Evolutionary conservation across 2,113 vertebrate genomes (phyloP).

Genomic region (Hiodon tergisus): DNA sequence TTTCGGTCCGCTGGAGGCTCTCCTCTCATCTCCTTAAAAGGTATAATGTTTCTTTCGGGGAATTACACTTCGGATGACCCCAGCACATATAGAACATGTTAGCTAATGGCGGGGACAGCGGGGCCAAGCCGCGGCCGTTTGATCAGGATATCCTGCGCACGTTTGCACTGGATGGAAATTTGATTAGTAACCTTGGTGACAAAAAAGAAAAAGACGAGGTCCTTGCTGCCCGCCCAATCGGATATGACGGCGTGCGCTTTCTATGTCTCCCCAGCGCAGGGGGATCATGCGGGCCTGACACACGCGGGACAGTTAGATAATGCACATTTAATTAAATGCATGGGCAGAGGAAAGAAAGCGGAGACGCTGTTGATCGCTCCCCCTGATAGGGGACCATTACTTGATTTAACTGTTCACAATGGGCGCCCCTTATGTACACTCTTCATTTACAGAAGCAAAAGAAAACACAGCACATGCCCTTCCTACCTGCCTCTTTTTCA

Average conservation of each 20-base stretch:
- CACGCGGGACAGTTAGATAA: slow-evolving; percentile 46
- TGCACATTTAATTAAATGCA: slow-evolving; percentile 49
- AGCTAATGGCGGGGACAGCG: slow-evolving; percentile 78
- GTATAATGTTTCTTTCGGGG: slow-evolving; percentile 85
- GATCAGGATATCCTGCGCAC: slow-evolving; percentile 84
- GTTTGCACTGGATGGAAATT: slow-evolving; percentile 83
- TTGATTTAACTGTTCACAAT: slow-evolving; percentile 36
- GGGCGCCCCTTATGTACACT: not conserved
- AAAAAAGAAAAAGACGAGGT: slow-evolving; percentile 71
- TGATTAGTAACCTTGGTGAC: slow-evolving; percentile 91
- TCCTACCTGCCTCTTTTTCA: not conserved
- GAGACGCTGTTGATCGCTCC: slow-evolving; percentile 27
- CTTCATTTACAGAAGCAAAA: slow-evolving; percentile 6
- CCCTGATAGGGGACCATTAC: slow-evolving; percentile 43
- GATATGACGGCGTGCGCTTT: slow-evolving; percentile 77
- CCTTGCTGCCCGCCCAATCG: slow-evolving; percentile 71
- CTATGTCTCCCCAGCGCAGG: slow-evolving; percentile 56
- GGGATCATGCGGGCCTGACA: slow-evolving; percentile 35
- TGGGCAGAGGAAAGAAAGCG: slow-evolving; percentile 19
- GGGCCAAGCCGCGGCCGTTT: slow-evolving; percentile 76
- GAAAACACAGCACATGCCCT: not conserved
- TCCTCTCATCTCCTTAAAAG: slow-evolving; percentile 52
- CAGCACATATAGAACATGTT: slow-evolving; percentile 85
- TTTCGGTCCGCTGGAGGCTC: slow-evolving; percentile 32
- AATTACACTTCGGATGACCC: slow-evolving; percentile 88